Evolutionary conservation across 2,113 vertebrate species (phyloP).

Genomic region (Danionella cerebrum): DNA sequence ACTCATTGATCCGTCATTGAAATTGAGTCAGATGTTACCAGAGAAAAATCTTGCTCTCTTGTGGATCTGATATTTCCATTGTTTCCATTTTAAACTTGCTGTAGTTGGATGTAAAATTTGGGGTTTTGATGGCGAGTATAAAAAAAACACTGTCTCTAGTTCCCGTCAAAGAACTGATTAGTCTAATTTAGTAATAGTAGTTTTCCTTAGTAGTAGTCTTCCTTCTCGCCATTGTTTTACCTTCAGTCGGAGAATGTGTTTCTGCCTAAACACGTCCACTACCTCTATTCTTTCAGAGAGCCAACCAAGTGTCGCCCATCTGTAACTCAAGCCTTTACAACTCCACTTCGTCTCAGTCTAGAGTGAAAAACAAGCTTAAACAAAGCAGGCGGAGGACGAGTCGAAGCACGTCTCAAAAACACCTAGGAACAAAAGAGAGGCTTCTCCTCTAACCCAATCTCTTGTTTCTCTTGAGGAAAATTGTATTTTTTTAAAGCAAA

Average conservation of each 20-base stretch:
- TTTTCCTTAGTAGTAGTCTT: not conserved
- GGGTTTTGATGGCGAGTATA: too few relatives aligned
- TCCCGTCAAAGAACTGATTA: too few relatives aligned
- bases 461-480: too few relatives aligned
- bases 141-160: too few relatives aligned
- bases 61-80: too few relatives aligned
- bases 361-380: conserved; percentile 7
- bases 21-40: too few relatives aligned
- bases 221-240: too few relatives aligned
- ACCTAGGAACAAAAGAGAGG: conserved; percentile 7
- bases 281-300: not conserved
- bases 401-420: not conserved
- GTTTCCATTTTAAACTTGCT: too few relatives aligned
- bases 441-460: not conserved
- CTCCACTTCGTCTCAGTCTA: not conserved
- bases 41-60: too few relatives aligned
- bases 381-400: conserved; percentile 5
- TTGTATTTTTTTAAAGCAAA: too few relatives aligned
- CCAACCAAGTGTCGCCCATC: not conserved
- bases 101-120: not conserved
- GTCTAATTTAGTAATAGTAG: too few relatives aligned
- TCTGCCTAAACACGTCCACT: conserved; percentile 11
- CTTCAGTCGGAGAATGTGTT: not conserved
- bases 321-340: not conserved
- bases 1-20: too few relatives aligned